Evolutionary conservation across 92 coral and sea anemone genomes (phyloP), one percentile per base, ranked within the genome.

Genomic region (Desmophyllum pertusum): DNA sequence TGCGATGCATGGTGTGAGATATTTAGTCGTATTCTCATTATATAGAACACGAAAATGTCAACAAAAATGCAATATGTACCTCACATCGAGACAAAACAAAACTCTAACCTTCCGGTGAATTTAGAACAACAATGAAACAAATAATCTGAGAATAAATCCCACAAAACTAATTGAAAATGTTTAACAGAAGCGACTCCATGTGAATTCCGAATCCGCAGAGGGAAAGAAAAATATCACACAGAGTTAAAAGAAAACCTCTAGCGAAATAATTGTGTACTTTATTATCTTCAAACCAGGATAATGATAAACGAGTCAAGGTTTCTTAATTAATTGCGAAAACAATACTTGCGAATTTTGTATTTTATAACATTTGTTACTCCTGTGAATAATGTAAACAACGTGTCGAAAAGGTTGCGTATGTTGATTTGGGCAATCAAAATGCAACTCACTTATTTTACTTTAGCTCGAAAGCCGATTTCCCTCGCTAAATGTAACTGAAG

Each of bases 1-100:
- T 14, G 42, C 13, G 73, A 35, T 27, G 18, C n/a, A 17, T 10
- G 42, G 10, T n/a, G 25, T 37, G 21, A 65, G 18, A 33, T 65
- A 40, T 18, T 19, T 17, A 18, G 10, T 10, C 13, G 33, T 67
- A 67, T 67, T 36, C 73, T 67, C 73, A 35, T 67, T 6, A 27
- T 2, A 67, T 35, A 4, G 73, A 67, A 33, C 15, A 35, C 25
- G 45, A 67, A 65, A 37, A 37, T 67, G 25, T 19, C 17, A 67
- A 67, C 72, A 67, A 37, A 64, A 36, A 33, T 33, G 72, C 42
- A 67, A 67, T 33, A 67, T 67, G 42, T 25, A 5, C 73, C 45
- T 17, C 40, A 10, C 17, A 67, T 38, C 4, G 45, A 35, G 65
- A 25, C 35, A 59, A 59, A 59, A 59, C 65, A 59, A 59, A 59